Percentiles rank a stretch among this genome's conserved stretches.
These are phyloP conservation scores for Propithecus deckenii DNA, from an alignment of 2,797 vertebrate genomes.

Conservation along the genomic window DNA sequence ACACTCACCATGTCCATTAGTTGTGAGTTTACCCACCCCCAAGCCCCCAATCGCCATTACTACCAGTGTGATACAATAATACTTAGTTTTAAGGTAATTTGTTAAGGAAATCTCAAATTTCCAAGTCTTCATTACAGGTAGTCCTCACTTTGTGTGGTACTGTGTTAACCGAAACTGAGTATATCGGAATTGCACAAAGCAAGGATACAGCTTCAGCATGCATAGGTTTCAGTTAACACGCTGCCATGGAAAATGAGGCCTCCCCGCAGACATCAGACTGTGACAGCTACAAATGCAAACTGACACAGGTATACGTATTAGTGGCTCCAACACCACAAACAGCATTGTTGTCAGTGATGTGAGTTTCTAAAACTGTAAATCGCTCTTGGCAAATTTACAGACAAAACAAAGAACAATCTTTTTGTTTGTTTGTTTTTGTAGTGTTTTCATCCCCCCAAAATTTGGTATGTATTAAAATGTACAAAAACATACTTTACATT, in stretches of 20 bases:
- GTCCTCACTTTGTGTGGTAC: background rate
- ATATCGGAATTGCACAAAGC: background rate
- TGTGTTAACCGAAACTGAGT: background rate
- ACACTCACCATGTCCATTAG: too few relatives aligned
- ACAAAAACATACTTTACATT: background rate
- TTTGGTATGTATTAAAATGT: background rate
- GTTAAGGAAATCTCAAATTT: background rate
- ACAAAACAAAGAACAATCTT: background rate
- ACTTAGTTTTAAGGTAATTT: background rate
- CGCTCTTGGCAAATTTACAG: background rate
- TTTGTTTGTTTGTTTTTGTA: background rate
- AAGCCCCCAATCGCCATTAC: too few relatives aligned
- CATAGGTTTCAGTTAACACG: background rate
- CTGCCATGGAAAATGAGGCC: background rate
- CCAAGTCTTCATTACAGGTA: background rate
- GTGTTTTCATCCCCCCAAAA: background rate
- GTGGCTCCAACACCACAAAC: background rate
- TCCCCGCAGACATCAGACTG: too few relatives aligned
- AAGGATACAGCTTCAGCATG: background rate
- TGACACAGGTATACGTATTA: background rate
- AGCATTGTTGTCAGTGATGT: background rate
- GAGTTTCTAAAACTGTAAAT: background rate
- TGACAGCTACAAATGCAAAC: background rate
- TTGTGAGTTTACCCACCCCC: too few relatives aligned
- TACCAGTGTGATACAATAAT: background rate